Conservation (phyloP, 2,113 vertebrate genomes). For the Pica pica region DNA sequence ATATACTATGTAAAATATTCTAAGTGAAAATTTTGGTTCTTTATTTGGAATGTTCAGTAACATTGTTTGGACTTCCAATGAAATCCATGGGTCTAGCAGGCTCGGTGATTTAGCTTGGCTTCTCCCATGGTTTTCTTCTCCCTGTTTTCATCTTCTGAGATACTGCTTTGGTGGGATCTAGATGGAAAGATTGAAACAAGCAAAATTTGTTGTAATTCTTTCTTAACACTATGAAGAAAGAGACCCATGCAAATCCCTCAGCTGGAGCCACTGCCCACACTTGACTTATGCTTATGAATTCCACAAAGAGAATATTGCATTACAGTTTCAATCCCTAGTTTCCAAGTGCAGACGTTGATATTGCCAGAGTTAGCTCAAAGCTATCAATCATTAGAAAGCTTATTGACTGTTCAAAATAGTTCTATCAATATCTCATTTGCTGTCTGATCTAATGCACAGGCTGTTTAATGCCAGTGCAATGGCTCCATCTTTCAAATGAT, state of each 20-base stretch:
- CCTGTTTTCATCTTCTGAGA: not conserved
- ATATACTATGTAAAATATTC: not conserved
- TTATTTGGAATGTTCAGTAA: not conserved
- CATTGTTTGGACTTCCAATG: not conserved
- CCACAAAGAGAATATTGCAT: constrained; percentile 65
- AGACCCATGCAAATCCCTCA: constrained; percentile 6
- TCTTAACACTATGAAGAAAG: not conserved
- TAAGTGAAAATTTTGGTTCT: not conserved
- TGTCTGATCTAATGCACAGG: constrained; percentile 72
- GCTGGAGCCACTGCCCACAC: not conserved
- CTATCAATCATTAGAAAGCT: constrained; percentile 75
- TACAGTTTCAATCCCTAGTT: constrained; percentile 54
- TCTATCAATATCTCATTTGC: constrained; percentile 81
- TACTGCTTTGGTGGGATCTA: not conserved
- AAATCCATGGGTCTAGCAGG: not conserved
- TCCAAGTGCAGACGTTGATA: constrained; percentile 61
- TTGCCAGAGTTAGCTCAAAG: constrained; percentile 58
- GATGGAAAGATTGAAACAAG: not conserved
- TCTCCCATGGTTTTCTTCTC: not conserved
- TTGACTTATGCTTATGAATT: constrained; percentile 62
- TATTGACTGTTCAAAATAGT: constrained; percentile 76
- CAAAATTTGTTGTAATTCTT: not conserved
- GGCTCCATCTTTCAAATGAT: constrained; percentile 48
- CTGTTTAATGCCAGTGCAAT: constrained; percentile 45
- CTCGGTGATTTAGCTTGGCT: not conserved